Base-by-base conservation (phyloP, 2,888 invertebrate species). In the Phrixothrix hirtus region DNA sequence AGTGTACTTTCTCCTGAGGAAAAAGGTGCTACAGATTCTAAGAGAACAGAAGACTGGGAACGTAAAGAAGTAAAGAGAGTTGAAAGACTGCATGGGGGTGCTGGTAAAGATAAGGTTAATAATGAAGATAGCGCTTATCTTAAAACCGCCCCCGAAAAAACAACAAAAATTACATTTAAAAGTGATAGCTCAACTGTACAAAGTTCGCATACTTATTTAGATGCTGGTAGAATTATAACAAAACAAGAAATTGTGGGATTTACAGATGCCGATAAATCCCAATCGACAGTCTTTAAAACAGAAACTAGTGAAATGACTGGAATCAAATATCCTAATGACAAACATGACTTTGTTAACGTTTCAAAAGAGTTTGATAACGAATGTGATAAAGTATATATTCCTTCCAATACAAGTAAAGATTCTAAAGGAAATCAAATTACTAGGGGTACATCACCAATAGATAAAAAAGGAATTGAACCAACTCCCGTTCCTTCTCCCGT, bases 11-110 rank as follows among this genome's bases (percentile, higher is more conserved):
- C 76, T n/a, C 76, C 76, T 1, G 75, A 75, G 60, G 77, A 77
- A 58, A 77, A 77, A 62, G 77, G 77, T 46, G 70, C 71, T 53
- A 74, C 74, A 60, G 77, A 77, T 62, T 76, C 75, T 17, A 75
- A 75, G 56, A 70, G 64, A 61, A 73, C 75, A 11, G 76, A 77
- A 69, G 75, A 76, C 63, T 75, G 75, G 74, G 74, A 75, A 60
- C 59, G 74, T 41, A 75, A 75, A 58, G 74, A 74, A 60, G 65
- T 68, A 53, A 68, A 68, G 60, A 70, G 66, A 61, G 75, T 76
- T 27, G 73, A 75, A 65, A 66, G 76, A 63, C 57, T 76, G 50
- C 75, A 75, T 50, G 76, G 76, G n/a, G 76, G 76, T 14, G 75
- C 70, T 34, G 74, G 72, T 16, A 73, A 73, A 61, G 70, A 70